Base-by-base conservation (phyloP, 1,140 invertebrate species). In the Diorhabda sublineata region DNA sequence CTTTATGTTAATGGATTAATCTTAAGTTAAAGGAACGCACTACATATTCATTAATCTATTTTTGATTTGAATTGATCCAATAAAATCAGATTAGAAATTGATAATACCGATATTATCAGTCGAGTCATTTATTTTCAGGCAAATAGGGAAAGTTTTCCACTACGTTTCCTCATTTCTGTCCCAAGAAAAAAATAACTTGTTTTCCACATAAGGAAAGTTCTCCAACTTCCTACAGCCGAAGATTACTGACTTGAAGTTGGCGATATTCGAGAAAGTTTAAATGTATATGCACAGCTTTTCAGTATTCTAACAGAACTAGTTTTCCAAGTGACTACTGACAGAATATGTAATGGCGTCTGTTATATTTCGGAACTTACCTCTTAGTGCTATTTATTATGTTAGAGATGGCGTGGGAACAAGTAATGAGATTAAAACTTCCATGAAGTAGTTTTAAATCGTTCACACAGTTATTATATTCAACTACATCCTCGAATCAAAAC, bases 131-230 rank as follows among this genome's bases (percentile, higher is more conserved):
- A 2, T 42, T 5, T 8, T 3, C 58, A 8, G 3, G 26, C 9
- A 11, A 42, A 60, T 7, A 42, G 8, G 7, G 9, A 41, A 60
- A 42, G 42, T 60, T 9, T 60, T 5, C 58, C 4, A 3, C 11
- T 60, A 26, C 6, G 2, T 60, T 60, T 60, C 41, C 11, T 3
- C 8, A 60, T 60, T 42, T 41, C 58, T 42, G 26, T 60, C 42
- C 58, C 58, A 60, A 60, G n/a, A 42, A 5, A 26, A 60, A 41
- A 7, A 3, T 26, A 26, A 42, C 58, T 42, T 60, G 5, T 60
- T 60, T 60, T 42, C 42, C 41, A 3, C 58, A 60, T 60, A 60
- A 9, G 58, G 58, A 60, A 60, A 42, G 58, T 60, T 60, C 26
- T 8, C 3, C 26, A 60, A 41, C 11, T 42, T 60, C 26, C 26